Conservation (phyloP, 2,113 vertebrate species). For the Chionis minor region DNA sequence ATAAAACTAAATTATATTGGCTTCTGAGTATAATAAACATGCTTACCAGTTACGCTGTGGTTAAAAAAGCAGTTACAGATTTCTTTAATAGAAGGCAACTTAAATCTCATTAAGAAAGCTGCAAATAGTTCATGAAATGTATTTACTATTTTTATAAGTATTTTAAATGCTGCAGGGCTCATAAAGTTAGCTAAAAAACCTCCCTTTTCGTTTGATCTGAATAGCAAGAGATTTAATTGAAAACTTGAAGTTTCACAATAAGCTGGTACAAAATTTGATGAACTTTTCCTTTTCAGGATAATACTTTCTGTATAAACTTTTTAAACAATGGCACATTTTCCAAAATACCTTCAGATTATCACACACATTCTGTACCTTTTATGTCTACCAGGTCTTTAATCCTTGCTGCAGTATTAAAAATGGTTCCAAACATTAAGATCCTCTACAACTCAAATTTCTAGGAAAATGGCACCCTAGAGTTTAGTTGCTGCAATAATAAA, state of each 20-base stretch:
- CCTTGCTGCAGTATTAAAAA: background rate
- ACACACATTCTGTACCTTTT: background rate
- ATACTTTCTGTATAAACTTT: background rate
- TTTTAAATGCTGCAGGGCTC: background rate
- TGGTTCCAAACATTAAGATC: background rate
- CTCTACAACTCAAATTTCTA: background rate
- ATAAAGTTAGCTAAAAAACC: background rate
- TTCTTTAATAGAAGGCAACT: background rate
- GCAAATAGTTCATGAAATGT: background rate
- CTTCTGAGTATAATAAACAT: constrained; percentile 12
- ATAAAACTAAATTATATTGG: constrained; percentile 22
- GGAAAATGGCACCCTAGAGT: background rate
- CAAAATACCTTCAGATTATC: background rate
- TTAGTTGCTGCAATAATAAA: background rate
- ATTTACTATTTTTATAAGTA: constrained; percentile 1
- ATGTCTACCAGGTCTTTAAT: background rate
- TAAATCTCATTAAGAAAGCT: constrained; percentile 21
- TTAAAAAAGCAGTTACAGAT: background rate
- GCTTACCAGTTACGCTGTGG: background rate
- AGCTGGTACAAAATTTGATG: background rate
- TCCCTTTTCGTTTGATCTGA: background rate
- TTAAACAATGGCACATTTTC: background rate
- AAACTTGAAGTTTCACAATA: background rate
- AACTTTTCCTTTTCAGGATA: background rate
- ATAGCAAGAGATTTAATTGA: constrained; percentile 10